Evolutionary conservation across 2,113 vertebrate species (phyloP), one percentile per base, ranked within the genome.

Genomic region (Maccullochella peelii): DNA sequence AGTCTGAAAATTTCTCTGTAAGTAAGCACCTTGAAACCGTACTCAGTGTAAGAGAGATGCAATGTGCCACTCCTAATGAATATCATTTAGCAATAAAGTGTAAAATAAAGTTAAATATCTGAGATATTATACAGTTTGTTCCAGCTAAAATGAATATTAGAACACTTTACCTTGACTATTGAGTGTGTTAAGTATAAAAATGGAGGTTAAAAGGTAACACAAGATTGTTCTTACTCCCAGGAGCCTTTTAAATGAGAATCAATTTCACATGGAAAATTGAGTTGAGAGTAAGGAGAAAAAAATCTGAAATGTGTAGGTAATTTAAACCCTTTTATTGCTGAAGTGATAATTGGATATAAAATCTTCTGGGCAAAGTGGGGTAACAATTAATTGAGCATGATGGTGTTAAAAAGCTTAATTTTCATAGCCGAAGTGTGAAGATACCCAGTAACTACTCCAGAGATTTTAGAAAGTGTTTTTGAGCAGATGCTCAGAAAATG

Each of bases 311-410:
- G 40, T 82, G 67, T 54, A 71, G 55, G 88, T 88, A 89, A 95
- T 92, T 85, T 54, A 6, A 36, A 63, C 16, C 67, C 40, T 72
- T 91, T 92, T 88, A 80, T 77, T 90, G 78, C 69, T 89, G 70
- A 77, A 66, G 80, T 10, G 33, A 88, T 87, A 80, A 88, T 83
- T 89, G 80, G 71, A 89, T 88, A 89, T 89, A 78, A 90, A 73
- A 82, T 47, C 44, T 90, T 88, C 73, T 30, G 54, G 27, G 74
- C 58, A 57, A 80, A 85, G 85, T 85, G 86, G 74, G 82, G 50
- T 90, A 83, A 74, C 62, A 75, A 69, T 82, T 81, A 88, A 86
- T 59, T 80, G 44, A 73, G 54, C 33, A 9, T 9, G 47, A 30
- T 40, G n/a, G 47, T 59, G 40, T 83, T 73, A 70, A 85, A 80